Percentiles rank a stretch among this genome's conserved stretches.
Evolutionary conservation across 2,888 invertebrate species (phyloP).

Genomic region (Leucozona laternaria): DNA sequence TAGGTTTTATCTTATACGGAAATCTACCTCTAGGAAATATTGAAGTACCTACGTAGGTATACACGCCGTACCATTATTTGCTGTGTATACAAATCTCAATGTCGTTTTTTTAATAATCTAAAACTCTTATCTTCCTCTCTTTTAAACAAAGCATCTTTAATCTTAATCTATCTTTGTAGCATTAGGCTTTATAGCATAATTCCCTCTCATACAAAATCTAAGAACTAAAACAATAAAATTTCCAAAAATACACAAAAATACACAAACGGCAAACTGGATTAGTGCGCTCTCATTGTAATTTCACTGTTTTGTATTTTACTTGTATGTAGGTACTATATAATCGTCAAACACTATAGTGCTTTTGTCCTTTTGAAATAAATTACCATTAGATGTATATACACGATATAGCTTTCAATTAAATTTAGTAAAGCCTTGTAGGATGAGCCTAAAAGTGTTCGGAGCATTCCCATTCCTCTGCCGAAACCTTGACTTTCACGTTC

Average conservation of each 20-base stretch:
- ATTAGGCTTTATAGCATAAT: neutral
- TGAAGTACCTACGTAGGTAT: no score
- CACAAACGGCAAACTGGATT: slow-evolving; percentile 2
- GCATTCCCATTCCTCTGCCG: slow-evolving; percentile 1
- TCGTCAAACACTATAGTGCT: slow-evolving; percentile 18
- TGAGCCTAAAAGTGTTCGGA: slow-evolving; percentile 28
- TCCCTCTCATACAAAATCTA: neutral
- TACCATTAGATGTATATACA: slow-evolving; percentile 59
- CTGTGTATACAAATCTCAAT: neutral
- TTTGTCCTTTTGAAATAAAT: slow-evolving; percentile 66
- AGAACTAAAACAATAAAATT: slow-evolving; percentile 9
- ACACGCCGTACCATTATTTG: no score
- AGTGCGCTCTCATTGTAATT: slow-evolving; percentile 12
- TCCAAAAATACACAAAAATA: slow-evolving; percentile 19
- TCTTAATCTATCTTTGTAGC: neutral
- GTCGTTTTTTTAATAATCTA: neutral
- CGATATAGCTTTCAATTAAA: slow-evolving; percentile 73
- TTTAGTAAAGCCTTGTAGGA: slow-evolving; percentile 44
- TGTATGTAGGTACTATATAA: neutral
- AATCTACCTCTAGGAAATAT: no score
- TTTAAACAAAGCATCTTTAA: neutral
- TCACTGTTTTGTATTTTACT: neutral
- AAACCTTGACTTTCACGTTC: neutral
- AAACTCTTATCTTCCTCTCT: neutral
- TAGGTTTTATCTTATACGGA: no score